Evolutionary conservation across 2,888 invertebrate species (phyloP), one percentile per base, ranked within the genome.

Genomic region (Aricia artaxerxes): DNA sequence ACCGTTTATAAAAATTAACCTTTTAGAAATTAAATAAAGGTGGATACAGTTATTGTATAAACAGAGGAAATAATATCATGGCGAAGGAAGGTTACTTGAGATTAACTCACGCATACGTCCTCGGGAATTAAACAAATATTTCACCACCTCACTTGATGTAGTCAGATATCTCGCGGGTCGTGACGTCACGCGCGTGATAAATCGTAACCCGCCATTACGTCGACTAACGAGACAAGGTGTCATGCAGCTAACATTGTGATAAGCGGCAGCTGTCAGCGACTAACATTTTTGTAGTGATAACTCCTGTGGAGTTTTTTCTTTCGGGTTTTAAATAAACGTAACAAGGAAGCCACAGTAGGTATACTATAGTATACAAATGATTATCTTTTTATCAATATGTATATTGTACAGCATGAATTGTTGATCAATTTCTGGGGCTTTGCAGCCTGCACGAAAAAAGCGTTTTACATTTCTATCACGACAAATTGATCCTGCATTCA

Each of bases 141-240:
- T 38, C 69, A 38, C 13, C 69, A 69, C 69, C 35, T 69, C 69
- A 69, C 16, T 69, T 69, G 35, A 69, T 69, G 69, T 69, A 13
- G 64, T 89, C 88, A 88, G 88, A 86, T 88, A 89, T 86, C 88
- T 85, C 86, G 79, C 49, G 79, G 78, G 80, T 85, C 85, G 85
- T 82, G 13, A 86, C 87, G 91, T 92, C 92, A 88, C 85, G 87
- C 89, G 89, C 92, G 92, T 93, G 92, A 93, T 93, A 92, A 93
- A 94, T 94, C 89, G 91, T 88, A 86, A 86, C 85, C 85, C 84
- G 87, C 87, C 91, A 89, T 92, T 90, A 92, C 89, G 91, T 92
- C 91, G 92, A 88, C 92, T 94, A 94, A 94, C 94, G 90, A 93
- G 94, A 93, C 93, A 91, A 91, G 90, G 89, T 92, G 93, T 91